Evolutionary conservation across 2,888 invertebrate species (phyloP).

Genomic region (Gasteruption jaculator): DNA sequence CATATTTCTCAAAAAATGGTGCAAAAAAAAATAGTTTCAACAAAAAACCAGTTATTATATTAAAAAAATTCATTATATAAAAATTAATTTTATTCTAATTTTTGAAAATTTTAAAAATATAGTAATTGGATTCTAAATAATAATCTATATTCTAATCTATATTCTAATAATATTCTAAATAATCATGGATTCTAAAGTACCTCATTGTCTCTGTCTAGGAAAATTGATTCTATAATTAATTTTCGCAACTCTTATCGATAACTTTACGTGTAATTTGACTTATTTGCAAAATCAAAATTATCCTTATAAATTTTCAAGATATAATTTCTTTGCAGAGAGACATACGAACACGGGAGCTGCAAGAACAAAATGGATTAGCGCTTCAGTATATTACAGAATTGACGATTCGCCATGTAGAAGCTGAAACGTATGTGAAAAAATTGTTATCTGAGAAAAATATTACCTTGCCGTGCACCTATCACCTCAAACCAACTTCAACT

Average conservation of each 20-base stretch:
- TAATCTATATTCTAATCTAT: too few species aligned
- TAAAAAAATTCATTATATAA: conserved; percentile 6
- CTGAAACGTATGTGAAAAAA: conserved; percentile 48
- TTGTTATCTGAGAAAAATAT: conserved; percentile 44
- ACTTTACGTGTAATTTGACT: too few species aligned
- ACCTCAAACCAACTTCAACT: conserved; percentile 27
- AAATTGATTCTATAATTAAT: conserved; percentile 4
- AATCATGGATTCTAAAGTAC: conserved; percentile 7
- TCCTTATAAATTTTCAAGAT: conserved; percentile 4
- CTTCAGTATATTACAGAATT: conserved; percentile 58
- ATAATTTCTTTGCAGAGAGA: conserved; percentile 52
- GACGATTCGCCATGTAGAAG: conserved; percentile 47
- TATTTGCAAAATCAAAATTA: conserved; percentile 1
- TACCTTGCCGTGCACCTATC: conserved; percentile 34
- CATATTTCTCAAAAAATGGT: too few species aligned
- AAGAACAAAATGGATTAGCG: conserved; percentile 57
- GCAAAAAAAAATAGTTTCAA: background rate
- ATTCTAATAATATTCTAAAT: conserved; percentile 3
- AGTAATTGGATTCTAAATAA: too few species aligned
- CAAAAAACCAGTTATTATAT: background rate
- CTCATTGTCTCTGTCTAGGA: background rate
- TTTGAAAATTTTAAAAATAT: too few species aligned
- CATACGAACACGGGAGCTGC: conserved; percentile 57
- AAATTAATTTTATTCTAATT: too few species aligned
- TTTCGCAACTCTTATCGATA: too few species aligned